Evolutionary conservation across 2,113 vertebrate genomes (phyloP).

Genomic region (Castor canadensis): DNA sequence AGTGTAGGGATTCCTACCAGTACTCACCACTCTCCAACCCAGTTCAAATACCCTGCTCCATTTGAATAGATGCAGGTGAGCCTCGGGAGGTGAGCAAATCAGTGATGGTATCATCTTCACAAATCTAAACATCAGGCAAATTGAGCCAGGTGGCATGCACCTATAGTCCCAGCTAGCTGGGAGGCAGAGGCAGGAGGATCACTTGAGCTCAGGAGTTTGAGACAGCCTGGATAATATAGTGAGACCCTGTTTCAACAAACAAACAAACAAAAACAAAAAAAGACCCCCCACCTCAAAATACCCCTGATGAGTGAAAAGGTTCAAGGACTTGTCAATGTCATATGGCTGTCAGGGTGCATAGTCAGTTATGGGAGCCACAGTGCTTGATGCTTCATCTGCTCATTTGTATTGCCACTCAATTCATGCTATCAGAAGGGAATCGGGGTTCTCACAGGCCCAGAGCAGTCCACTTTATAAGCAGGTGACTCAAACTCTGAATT

Average conservation of each 20-base stretch:
- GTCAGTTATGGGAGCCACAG: too few species aligned
- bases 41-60: too few species aligned
- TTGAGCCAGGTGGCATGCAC: too few species aligned
- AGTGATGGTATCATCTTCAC: not conserved
- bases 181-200: not conserved
- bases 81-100: not conserved
- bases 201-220: not conserved
- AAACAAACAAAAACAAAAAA: not conserved
- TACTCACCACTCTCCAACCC: accelerated
- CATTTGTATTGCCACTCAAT: not conserved
- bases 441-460: too few species aligned
- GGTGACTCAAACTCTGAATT: not conserved
- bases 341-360: accelerated
- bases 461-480: not conserved
- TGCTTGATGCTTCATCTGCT: not conserved
- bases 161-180: not conserved
- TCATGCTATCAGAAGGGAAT: not conserved
- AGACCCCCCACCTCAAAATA: not conserved
- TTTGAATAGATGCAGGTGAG: not conserved
- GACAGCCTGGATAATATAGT: too few species aligned
- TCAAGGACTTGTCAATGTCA: not conserved
- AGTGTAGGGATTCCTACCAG: accelerated
- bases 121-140: not conserved
- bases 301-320: not conserved
- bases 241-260: not conserved